phyloP scores from a whole-genome alignment of 2,797 vertebrate species.

The Oreochromis grahami region DNA sequence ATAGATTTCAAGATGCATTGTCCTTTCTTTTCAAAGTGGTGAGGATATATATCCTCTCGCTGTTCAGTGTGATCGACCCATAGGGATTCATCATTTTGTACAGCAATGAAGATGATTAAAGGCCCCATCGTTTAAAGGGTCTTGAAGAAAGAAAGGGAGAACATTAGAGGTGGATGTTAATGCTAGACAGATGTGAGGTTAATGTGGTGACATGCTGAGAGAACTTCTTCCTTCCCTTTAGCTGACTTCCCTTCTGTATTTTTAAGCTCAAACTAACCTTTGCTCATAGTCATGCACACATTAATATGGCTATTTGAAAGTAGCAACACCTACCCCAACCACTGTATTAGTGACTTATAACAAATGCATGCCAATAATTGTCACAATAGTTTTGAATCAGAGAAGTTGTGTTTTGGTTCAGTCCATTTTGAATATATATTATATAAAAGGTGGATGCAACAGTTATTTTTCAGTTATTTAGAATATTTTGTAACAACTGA shows the following conservation, averaged over 20 bases:
- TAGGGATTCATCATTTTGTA: conserved; percentile 48
- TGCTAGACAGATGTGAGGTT: conserved; percentile 42
- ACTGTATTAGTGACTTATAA: background rate
- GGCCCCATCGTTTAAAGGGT: conserved; percentile 30
- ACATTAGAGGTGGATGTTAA: conserved; percentile 26
- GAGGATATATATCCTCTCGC: conserved; percentile 9
- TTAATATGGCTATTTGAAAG: background rate
- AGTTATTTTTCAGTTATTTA: background rate
- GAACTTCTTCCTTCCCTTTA: conserved; percentile 32
- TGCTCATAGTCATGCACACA: background rate
- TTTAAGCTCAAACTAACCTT: conserved; percentile 9
- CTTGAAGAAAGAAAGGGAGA: conserved; percentile 23
- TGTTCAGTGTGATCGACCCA: conserved; percentile 18
- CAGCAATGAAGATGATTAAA: conserved; percentile 44
- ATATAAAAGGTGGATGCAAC: background rate
- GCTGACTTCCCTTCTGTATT: conserved; percentile 6
- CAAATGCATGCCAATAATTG: background rate
- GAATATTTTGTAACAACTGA: background rate
- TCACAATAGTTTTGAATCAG: background rate
- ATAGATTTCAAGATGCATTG: conserved; percentile 1
- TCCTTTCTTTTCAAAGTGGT: conserved; percentile 26
- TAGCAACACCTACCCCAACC: background rate
- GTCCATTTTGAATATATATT: background rate
- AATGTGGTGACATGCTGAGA: conserved; percentile 42
- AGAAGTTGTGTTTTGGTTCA: background rate